Evolutionary conservation across 2,113 vertebrate genomes (phyloP), one percentile per base, ranked within the genome.

Genomic region (Hepsetus odoe): DNA sequence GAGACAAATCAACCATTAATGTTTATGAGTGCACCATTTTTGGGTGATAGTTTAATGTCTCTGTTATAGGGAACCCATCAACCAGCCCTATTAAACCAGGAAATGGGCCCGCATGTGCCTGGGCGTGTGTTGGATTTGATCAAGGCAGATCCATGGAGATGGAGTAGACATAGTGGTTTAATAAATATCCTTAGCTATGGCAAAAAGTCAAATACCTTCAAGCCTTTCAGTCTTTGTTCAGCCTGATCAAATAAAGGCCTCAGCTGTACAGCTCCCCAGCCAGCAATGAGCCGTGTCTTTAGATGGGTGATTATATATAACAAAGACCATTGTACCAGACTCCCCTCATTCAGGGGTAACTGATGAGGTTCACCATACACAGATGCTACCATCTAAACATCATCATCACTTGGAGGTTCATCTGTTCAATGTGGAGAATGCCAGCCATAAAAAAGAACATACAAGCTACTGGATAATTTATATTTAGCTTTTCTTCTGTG

Each of bases 281-380:
- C 88, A 82, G 83, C 88, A 83, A 85, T 86, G 80, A 84, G 80
- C 79, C 79, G 9, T 64, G 12, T 65, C 62, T 74, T 77, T 61
- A 56, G 74, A 71, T 68, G 75, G 71, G 18, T 80, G 81, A 81
- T 83, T 82, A 77, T 59, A 42, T 67, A 79, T 74, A 76, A 80
- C 78, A 80, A 76, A 82, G 80, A 86, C 83, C 85, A 81, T 79
- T 79, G 49, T 22, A 38, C 75, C 80, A 55, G 77, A 78, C 81
- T 77, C 55, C n/a, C 79, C 81, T 85, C 83, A 84, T 74, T 86
- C 67, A 79, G 86, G 77, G 68, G 78, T 76, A 71, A 82, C 81
- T 81, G 87, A 90, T 90, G 85, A 86, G 83, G 72, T 84, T 88
- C 79, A 70, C 66, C 86, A 83, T 67, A 86, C 80, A 89, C 90